Evolutionary conservation across 2,113 vertebrate genomes (phyloP), one percentile per base, ranked within the genome.

Genomic region (Urocynchramus pylzowi): DNA sequence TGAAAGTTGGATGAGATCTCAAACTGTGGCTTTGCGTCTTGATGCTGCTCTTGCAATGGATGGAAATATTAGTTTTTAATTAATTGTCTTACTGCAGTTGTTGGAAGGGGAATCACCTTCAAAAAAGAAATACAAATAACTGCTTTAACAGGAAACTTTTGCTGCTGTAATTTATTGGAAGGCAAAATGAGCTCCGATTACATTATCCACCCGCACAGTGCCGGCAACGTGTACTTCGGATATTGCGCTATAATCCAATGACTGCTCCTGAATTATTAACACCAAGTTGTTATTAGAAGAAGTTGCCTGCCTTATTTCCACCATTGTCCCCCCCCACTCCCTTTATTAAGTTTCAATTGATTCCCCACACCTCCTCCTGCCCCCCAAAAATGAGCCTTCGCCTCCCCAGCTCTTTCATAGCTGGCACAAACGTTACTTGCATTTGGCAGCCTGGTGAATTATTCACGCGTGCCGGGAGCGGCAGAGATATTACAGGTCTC

Each of bases 281-380:
- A 95, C 89, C 79, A 60, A 96, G 83, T 95, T 94, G 97, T 97
- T 97, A 97, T 98, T 97, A 98, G 97, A 96, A 94, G 96, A 96
- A 97, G 93, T 96, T 97, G 96, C 89, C 94, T 94, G 96, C 96
- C 91, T 97, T 97, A 97, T 97, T 97, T 98, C 96, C 57, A 79
- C 86, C 94, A 91, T 91, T 96, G 92, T 78, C 74, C 52, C 67
- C 73, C 93, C 70, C 64, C 68, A 68, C 68, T 78, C 78, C 57
- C 59, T 91, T 98, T 98, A 98, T 98, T 98, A 96, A 95, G 94
- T 98, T 98, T 97, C 96, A 93, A 98, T 98, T 95, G 98, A 98
- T 98, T 97, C 95, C 95, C 80, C 87, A 95, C 96, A 96, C 94
- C 96, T 98, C 96, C 96, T 97, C 84, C 96, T 97, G 96, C 96